These are phyloP conservation scores for Pteronura brasiliensis DNA, from an alignment of 2,113 vertebrate genomes.

Conservation along the genomic window DNA sequence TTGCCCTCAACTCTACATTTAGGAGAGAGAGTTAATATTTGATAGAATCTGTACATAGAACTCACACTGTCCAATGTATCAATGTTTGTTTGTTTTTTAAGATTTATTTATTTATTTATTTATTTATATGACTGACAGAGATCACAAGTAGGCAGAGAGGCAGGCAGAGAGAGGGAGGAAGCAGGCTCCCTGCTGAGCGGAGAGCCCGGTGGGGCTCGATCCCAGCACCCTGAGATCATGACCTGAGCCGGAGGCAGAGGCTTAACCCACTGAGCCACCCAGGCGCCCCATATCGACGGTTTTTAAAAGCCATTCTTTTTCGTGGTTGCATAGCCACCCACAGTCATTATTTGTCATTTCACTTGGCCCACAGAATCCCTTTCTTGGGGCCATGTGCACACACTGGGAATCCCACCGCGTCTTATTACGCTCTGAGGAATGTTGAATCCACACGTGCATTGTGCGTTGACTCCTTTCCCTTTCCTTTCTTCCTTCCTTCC, in stretches of 20 bases:
- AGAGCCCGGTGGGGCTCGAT: too few species aligned
- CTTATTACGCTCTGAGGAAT: neutral
- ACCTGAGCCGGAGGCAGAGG: too few species aligned
- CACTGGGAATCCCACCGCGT: fast-evolving
- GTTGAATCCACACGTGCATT: fast-evolving
- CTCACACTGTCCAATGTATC: neutral
- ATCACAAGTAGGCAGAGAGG: too few species aligned
- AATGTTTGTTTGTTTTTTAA: neutral
- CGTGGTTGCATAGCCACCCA: neutral
- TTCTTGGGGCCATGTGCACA: neutral
- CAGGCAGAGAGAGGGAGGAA: too few species aligned
- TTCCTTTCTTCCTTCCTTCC: neutral
- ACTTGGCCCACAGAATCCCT: neutral
- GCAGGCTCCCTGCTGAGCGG: too few species aligned
- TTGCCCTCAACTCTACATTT: neutral
- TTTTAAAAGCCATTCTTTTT: neutral
- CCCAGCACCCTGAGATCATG: too few species aligned
- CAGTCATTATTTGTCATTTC: neutral
- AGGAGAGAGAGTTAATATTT: neutral
- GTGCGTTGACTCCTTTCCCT: neutral
- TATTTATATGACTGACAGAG: too few species aligned
- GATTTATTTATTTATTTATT: too few species aligned
- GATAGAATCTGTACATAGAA: neutral
- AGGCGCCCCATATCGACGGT: too few species aligned
- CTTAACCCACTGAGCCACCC: too few species aligned